Evolutionary conservation across 2,113 vertebrate genomes (phyloP), one percentile per base, ranked within the genome.

Genomic region (Austrofundulus limnaeus): DNA sequence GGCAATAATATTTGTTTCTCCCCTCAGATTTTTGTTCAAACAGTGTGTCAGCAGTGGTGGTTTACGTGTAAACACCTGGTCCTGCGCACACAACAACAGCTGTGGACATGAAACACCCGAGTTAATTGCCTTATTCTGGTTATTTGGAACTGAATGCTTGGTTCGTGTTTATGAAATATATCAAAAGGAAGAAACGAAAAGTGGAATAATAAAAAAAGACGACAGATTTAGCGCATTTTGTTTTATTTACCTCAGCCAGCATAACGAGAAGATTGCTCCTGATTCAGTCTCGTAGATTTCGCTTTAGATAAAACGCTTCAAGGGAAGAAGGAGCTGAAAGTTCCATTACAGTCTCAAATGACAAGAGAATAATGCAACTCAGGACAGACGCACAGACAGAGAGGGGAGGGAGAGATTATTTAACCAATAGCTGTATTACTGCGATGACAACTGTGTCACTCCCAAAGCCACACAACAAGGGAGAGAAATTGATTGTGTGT

Each of bases 1-100:
- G 72, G 74, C 76, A 78, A 84, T 88, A 87, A 87, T 88, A 85
- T 90, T 87, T 88, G 81, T 89, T 88, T 89, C 79, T 85, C 83
- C 84, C 81, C 71, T 79, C 61, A 1, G 80, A 85, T 70, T 69
- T 87, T 78, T 78, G 80, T 81, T 76, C 80, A 88, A 90, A 88
- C 88, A 84, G 63, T 34, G 54, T 86, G 84, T 87, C 82, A 86
- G 76, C 75, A 48, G 23, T 42, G 72, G 79, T 25, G 67, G 81
- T 88, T 85, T 73, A 85, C 81, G 77, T 81, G 76, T 85, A 88
- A 88, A 87, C 87, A 90, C 78, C 82, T 80, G 78, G 75, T 58
- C 60, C 61, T 72, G 66, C 66, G 50, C 71, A 55, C n/a, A n/a
- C n/a, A 51, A 65, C 72, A 67, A 34, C 80, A 87, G 85, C 88